Conservation (phyloP, 1,140 invertebrate species). For the Drosophila repletoides region DNA sequence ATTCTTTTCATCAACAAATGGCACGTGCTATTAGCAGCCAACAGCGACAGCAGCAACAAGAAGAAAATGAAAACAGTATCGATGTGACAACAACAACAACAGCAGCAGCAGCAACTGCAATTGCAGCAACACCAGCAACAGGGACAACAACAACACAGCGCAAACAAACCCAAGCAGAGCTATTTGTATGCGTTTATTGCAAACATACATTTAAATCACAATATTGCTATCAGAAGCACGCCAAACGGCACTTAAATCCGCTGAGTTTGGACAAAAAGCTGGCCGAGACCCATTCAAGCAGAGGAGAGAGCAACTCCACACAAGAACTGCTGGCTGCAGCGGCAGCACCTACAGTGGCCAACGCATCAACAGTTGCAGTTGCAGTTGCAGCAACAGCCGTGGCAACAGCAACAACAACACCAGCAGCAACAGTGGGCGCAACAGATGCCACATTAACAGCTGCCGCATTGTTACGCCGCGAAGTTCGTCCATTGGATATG, state of each 20-base stretch:
- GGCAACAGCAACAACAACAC: background rate
- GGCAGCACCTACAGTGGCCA: background rate
- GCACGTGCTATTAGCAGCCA: constrained; percentile 76
- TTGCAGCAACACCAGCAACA: background rate
- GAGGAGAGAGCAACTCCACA: constrained; percentile 19
- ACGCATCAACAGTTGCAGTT: background rate
- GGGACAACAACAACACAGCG: constrained; percentile 40
- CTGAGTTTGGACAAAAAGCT: constrained; percentile 78
- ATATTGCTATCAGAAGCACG: constrained; percentile 92
- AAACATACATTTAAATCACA: constrained; percentile 92
- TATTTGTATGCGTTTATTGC: constrained; percentile 89
- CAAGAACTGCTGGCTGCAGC: background rate
- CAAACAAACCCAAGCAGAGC: constrained; percentile 76
- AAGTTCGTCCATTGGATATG: constrained; percentile 87
- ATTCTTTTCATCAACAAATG: constrained; percentile 82
- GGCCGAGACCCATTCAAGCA: background rate
- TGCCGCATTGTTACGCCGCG: constrained; percentile 74
- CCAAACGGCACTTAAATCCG: constrained; percentile 86
- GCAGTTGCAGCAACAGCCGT: constrained; percentile 17
- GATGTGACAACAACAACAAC: constrained; percentile 12
- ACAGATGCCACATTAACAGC: background rate
- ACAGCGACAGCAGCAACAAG: constrained; percentile 61
- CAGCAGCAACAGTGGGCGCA: background rate
- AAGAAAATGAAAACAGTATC: constrained; percentile 77
- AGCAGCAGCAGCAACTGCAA: background rate